Conservation (phyloP, 1,140 invertebrate species). For the Akabosia matsudoensis region DNA sequence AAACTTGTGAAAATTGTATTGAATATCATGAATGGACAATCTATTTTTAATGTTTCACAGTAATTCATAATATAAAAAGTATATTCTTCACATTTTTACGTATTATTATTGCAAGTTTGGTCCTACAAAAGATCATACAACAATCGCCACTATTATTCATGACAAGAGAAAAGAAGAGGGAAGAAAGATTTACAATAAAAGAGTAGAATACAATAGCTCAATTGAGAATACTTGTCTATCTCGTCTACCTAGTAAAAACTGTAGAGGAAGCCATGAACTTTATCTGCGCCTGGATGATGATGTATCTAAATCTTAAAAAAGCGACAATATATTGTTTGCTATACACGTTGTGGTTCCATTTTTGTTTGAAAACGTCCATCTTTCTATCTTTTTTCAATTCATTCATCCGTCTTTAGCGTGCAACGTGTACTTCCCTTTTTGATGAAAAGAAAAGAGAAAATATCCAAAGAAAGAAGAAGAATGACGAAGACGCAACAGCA, state of each 20-base stretch:
- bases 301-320: not conserved
- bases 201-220: conserved; percentile 16
- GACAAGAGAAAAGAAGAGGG: not conserved
- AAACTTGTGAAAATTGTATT: too few relatives aligned
- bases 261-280: conserved; percentile 7
- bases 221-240: conserved; percentile 7
- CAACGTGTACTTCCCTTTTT: conserved; percentile 2
- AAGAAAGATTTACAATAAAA: conserved; percentile 22
- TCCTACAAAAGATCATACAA: not conserved
- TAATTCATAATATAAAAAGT: not conserved
- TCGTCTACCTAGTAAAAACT: too few relatives aligned
- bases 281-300: not conserved
- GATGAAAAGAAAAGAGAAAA: conserved; percentile 2
- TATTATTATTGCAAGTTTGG: not conserved
- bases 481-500: conserved; percentile 18
- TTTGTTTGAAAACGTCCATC: conserved; percentile 22
- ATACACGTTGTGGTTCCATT: conserved; percentile 21
- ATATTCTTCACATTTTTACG: not conserved
- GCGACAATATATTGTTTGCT: not conserved
- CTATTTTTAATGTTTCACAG: not conserved
- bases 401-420: not conserved
- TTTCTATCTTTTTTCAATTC: conserved; percentile 8
- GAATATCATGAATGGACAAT: too few relatives aligned
- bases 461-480: conserved; percentile 20
- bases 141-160: conserved; percentile 11